Evolutionary conservation across 2,888 invertebrate species (phyloP), one percentile per base, ranked within the genome.

Genomic region (Eutolmus rufibarbis): DNA sequence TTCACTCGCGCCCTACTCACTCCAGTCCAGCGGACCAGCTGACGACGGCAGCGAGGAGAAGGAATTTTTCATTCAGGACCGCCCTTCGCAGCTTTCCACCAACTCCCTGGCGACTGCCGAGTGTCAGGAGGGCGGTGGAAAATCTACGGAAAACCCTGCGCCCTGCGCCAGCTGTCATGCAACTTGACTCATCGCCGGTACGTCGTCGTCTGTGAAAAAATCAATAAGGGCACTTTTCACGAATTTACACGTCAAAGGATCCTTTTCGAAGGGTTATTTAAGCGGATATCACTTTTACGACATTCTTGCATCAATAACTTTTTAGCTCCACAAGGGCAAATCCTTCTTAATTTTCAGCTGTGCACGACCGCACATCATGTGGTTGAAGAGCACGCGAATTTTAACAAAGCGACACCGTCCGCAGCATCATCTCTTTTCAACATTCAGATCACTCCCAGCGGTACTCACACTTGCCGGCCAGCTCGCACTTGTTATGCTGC

Each of bases 361-460:
- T 23, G 4, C 14, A 37, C 56, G 66, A 34, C 56, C 56, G 8
- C 28, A 40, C 23, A 82, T 57, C 82, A 82, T 57, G 78, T 43
- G 46, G 46, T 19, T 37, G 51, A 23, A 40, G 23, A 40, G 66
- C 82, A 37, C 57, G 31, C 40, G 34, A 84, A 66, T 37, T 46
- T 84, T 9, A 46, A n/a, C 56, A 19, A 57, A 19, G 4, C 4
- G 82, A 82, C 56, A 56, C 56, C 56, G 9, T 19, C 37, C 57
- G 82, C 57, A 82, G 37, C 66, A 82, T 82, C 82, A 66, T 66
- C 82, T 84, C 82, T 66, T 19, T 66, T 56, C 57, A 34, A 37
- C 82, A 23, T 57, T 46, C n/a, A 31, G 31, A 74, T n/a, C 23
- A 37, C 40, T 34, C 66, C 7, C n/a, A 31, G 3, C 12, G 56